phyloP scores from a whole-genome alignment of 2,113 vertebrate genomes.

The Pongo pygmaeus region DNA sequence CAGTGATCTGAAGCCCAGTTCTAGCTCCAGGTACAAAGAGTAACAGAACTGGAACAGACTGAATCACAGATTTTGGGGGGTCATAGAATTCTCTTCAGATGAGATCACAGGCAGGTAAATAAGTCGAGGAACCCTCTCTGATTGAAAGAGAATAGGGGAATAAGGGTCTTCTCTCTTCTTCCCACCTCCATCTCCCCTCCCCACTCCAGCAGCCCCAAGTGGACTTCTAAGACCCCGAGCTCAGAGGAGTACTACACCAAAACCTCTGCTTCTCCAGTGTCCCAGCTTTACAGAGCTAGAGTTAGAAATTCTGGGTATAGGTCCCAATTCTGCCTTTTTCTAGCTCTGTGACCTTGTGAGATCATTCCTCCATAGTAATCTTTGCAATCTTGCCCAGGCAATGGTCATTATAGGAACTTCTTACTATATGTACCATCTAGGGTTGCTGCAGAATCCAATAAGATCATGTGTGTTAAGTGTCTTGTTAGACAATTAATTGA shows the following conservation, averaged over 20 bases:
- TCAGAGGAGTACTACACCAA: not conserved
- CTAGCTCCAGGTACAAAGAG: not conserved
- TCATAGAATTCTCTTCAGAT: not conserved
- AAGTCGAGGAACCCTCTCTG: not conserved
- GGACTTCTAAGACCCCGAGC: not conserved
- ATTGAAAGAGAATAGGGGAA: not conserved
- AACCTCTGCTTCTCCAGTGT: not conserved
- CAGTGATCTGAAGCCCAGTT: not conserved
- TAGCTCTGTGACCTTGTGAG: not conserved
- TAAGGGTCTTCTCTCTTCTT: not conserved
- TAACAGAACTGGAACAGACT: not conserved
- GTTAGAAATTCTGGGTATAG: not conserved
- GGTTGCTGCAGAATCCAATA: not conserved
- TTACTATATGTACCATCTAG: not conserved
- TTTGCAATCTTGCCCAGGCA: not conserved
- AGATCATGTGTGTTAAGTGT: not conserved
- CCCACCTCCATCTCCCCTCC: not conserved
- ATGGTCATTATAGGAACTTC: not conserved
- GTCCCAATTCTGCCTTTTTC: not conserved
- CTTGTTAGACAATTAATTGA: not conserved
- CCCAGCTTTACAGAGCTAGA: not conserved
- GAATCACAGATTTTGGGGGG: not conserved
- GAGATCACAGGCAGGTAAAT: not conserved
- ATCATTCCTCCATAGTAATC: not conserved
- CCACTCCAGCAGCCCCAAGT: rapidly evolving